Conservation (phyloP, 2,797 vertebrate species). For the Syngnathus rostellatus region DNA sequence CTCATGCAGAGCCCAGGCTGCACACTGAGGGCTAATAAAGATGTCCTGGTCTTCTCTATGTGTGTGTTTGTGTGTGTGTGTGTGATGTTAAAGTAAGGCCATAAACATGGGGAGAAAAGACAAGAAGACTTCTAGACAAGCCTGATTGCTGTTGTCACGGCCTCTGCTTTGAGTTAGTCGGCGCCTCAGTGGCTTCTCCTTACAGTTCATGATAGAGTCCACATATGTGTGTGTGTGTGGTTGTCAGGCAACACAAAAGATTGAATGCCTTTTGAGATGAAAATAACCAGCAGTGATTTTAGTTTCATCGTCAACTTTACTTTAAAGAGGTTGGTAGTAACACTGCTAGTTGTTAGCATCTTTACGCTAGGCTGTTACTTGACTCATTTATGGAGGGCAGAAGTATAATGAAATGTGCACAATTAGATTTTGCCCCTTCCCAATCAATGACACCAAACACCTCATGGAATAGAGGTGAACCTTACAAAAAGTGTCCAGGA, state of each 20-base stretch:
- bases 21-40: slow-evolving; percentile 62
- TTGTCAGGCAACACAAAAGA: slow-evolving; percentile 7
- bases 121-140: slow-evolving; percentile 42
- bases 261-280: neutral
- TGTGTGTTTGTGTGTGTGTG: slow-evolving; percentile 12
- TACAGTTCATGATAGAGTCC: neutral
- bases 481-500: no score
- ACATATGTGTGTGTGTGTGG: neutral
- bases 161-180: slow-evolving; percentile 46
- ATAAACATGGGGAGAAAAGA: neutral
- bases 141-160: slow-evolving; percentile 53
- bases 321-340: neutral
- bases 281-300: neutral
- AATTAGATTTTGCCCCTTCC: no score
- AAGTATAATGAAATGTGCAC: neutral
- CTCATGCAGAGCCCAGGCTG: slow-evolving; percentile 49
- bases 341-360: neutral
- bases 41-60: slow-evolving; percentile 35
- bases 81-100: slow-evolving; percentile 1
- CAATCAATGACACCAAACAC: no score
- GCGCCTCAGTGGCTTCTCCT: slow-evolving; percentile 31
- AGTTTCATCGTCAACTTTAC: neutral
- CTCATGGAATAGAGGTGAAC: no score
- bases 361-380: neutral
- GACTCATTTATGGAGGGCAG: neutral